Percentiles rank a stretch among this genome's conserved stretches.
phyloP scores from a whole-genome alignment of 1,140 invertebrate genomes.

The Pseudomyrmex dendroicus region DNA sequence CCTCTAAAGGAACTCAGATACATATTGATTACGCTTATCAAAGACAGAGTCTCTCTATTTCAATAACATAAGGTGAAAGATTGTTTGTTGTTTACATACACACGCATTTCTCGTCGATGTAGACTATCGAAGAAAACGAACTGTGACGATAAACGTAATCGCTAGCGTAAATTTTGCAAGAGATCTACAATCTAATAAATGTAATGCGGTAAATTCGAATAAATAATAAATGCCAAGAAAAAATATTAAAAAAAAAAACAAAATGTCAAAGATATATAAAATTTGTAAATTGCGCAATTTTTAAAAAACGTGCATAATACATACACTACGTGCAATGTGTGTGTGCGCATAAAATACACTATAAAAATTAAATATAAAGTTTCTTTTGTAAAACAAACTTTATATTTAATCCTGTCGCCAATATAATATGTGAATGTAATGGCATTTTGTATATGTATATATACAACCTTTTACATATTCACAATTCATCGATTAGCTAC shows the following conservation, averaged over 20 bases:
- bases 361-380: slow-evolving; percentile 32
- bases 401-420: slow-evolving; percentile 33
- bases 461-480: slow-evolving; percentile 24
- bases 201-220: neutral
- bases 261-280: neutral
- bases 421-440: slow-evolving; percentile 14
- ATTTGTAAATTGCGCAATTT: neutral
- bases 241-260: neutral
- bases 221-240: neutral
- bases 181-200: neutral
- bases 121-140: slow-evolving; percentile 29
- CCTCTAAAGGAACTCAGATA: slow-evolving; percentile 62
- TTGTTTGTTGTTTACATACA: neutral
- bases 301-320: neutral
- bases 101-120: slow-evolving; percentile 56
- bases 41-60: slow-evolving; percentile 30
- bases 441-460: slow-evolving; percentile 12
- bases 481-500: slow-evolving; percentile 21
- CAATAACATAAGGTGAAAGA: slow-evolving; percentile 26
- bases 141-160: neutral
- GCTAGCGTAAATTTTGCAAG: neutral
- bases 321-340: neutral
- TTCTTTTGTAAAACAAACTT: neutral
- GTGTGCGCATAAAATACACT: neutral
- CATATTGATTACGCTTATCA: slow-evolving; percentile 33